Evolutionary conservation across 2,113 vertebrate genomes (phyloP).

Genomic region (Felis chaus): DNA sequence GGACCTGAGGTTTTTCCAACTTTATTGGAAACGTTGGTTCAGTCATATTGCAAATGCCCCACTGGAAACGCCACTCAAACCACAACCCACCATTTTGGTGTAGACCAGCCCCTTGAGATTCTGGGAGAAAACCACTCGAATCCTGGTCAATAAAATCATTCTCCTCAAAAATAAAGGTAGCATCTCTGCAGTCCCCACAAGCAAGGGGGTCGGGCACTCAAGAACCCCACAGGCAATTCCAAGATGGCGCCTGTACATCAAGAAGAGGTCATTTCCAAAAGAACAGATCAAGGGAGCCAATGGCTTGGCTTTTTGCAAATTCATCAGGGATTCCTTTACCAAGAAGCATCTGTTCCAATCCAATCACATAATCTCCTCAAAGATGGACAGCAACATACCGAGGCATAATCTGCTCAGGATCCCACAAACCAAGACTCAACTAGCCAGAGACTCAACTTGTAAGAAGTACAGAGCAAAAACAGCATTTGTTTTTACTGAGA

Average conservation of each 20-base stretch:
- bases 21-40: background rate
- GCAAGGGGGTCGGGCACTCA: background rate
- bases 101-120: background rate
- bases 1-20: background rate
- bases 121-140: background rate
- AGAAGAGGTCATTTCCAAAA: background rate
- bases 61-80: background rate
- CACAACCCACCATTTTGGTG: fast-evolving
- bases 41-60: background rate
- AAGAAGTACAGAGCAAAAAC: background rate
- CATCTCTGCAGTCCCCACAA: background rate
- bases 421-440: background rate
- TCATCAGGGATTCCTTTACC: background rate
- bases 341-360: background rate
- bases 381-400: background rate
- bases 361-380: background rate
- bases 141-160: background rate
- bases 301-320: background rate
- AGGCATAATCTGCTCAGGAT: background rate
- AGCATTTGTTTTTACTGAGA: background rate
- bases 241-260: background rate
- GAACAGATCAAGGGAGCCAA: background rate
- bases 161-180: background rate
- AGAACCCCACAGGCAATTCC: no score
- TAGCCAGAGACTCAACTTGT: background rate